Evolutionary conservation across 2,113 vertebrate genomes (phyloP).

Genomic region (Chamaea fasciata): DNA sequence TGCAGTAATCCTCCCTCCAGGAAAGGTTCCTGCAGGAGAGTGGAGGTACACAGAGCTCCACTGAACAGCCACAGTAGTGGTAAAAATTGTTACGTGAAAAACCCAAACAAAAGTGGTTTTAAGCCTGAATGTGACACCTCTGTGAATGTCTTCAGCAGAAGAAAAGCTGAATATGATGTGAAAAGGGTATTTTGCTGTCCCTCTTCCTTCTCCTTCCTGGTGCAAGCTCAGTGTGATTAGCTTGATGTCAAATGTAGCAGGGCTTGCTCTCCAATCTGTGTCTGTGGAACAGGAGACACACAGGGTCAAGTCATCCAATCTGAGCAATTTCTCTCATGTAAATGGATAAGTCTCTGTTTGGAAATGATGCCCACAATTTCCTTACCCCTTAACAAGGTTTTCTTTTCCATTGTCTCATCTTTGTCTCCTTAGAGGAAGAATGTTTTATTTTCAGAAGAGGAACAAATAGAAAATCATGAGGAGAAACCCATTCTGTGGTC

Average conservation of each 20-base stretch:
- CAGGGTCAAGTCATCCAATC: not conserved
- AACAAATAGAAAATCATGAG: not conserved
- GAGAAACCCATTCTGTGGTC: not conserved
- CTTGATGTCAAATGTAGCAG: not conserved
- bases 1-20: not conserved
- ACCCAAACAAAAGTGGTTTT: not conserved
- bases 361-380: not conserved
- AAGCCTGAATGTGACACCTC: not conserved
- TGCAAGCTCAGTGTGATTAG: not conserved
- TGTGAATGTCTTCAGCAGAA: constrained; percentile 13
- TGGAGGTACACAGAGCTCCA: not conserved
- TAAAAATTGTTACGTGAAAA: not conserved
- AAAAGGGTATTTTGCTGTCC: not conserved
- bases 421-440: not conserved
- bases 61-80: not conserved
- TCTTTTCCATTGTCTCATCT: not conserved
- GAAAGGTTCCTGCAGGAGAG: not conserved
- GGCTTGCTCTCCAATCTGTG: not conserved
- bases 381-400: not conserved
- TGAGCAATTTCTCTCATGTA: not conserved
- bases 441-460: not conserved
- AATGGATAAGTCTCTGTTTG: not conserved
- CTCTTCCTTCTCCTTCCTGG: not conserved
- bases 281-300: not conserved
- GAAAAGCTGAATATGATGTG: not conserved